A percentile compares a stretch with the other conserved stretches of the same genome.
Conservation (phyloP, 2,888 invertebrate genomes). For the Macropis europaea region DNA sequence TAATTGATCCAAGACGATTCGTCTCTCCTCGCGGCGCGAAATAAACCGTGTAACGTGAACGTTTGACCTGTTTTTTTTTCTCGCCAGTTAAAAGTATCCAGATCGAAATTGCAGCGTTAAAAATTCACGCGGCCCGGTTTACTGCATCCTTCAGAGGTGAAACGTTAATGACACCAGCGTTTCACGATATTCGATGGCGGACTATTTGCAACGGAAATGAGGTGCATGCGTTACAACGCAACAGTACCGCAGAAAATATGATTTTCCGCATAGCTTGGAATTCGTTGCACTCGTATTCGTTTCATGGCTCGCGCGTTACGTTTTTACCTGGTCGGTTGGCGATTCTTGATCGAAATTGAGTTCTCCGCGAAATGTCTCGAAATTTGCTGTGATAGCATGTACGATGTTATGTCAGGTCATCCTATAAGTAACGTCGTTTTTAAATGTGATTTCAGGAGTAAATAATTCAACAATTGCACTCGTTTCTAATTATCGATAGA, state of each 20-base stretch:
- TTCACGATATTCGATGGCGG: neutral
- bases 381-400: too few species aligned
- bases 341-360: neutral
- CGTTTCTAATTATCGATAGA: too few species aligned
- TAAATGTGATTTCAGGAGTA: too few species aligned
- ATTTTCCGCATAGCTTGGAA: slow-evolving; percentile 40
- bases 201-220: slow-evolving; percentile 22
- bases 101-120: too few species aligned
- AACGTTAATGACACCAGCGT: slow-evolving; percentile 15
- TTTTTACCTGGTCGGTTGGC: neutral
- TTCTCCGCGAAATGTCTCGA: too few species aligned
- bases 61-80: neutral
- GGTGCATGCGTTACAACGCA: slow-evolving; percentile 30
- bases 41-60: neutral
- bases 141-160: neutral
- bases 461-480: too few species aligned
- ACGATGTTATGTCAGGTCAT: too few species aligned
- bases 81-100: neutral
- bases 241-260: slow-evolving; percentile 31
- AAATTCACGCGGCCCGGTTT: neutral
- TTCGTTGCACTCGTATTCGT: slow-evolving; percentile 30
- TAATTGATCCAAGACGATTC: slow-evolving; percentile 14
- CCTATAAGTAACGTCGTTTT: too few species aligned
- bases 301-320: slow-evolving; percentile 1
- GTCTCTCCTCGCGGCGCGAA: neutral